A percentile compares a stretch with the other conserved stretches of the same genome.
phyloP scores from a whole-genome alignment of 23 tunicate genomes.

The Pegea sp. region DNA sequence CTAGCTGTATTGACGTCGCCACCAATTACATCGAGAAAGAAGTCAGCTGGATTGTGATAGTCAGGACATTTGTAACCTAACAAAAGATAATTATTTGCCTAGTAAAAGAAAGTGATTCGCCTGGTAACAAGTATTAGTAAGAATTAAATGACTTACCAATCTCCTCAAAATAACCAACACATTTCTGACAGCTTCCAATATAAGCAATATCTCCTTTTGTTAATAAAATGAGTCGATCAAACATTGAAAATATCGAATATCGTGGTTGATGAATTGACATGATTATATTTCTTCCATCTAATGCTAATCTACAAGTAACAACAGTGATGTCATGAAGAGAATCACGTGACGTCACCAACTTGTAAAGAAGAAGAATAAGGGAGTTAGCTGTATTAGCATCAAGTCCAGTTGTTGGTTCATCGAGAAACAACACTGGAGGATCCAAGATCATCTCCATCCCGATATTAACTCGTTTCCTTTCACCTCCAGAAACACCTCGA shows the following conservation, averaged over 20 bases:
- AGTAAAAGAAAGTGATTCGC: too few species aligned
- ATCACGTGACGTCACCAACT: conserved; percentile 11
- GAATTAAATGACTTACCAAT: conserved; percentile 75
- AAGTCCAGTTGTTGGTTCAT: conserved; percentile 90
- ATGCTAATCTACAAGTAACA: neutral
- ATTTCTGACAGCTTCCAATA: conserved; percentile 38
- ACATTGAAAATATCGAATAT: conserved; percentile 71
- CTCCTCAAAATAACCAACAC: conserved; percentile 43
- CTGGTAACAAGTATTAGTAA: too few species aligned
- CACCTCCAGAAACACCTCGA: conserved; percentile 84
- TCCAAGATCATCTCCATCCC: conserved; percentile 95
- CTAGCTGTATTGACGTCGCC: conserved; percentile 45
- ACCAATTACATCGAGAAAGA: conserved; percentile 36
- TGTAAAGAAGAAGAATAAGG: conserved; percentile 56
- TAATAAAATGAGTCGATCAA: conserved; percentile 51
- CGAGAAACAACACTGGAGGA: conserved; percentile 84
- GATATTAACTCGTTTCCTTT: conserved; percentile 79
- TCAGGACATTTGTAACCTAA: conserved; percentile 37
- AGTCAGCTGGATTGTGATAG: conserved; percentile 54
- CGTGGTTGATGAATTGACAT: conserved; percentile 31
- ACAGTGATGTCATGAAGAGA: neutral
- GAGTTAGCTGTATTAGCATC: conserved; percentile 96
- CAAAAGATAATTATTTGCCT: neutral
- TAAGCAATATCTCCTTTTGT: conserved; percentile 44
- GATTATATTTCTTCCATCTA: neutral